Base-by-base conservation (phyloP, 2,797 vertebrate genomes). In the Diplodus puntazzo region DNA sequence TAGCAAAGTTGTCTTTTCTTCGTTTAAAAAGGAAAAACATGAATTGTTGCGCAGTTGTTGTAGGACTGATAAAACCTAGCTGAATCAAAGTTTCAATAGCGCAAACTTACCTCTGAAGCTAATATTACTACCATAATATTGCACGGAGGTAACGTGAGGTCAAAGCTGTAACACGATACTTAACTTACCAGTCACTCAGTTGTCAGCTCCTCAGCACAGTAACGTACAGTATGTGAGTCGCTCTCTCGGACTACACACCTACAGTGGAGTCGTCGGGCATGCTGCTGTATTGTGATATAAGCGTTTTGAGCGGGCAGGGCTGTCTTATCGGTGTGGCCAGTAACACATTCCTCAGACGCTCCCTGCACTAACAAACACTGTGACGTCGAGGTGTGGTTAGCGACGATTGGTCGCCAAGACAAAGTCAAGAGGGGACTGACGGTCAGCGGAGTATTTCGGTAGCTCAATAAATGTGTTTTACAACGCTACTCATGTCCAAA, bases 281-380 rank as follows among this genome's bases (percentile, higher is more conserved):
- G 71, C 76, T 81, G 81, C 3, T 52, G 4, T 61, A 5, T 11
- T 16, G 69, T 73, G 83, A 89, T 87, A 84, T 50, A 54, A 34
- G 23, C 21, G n/a, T 8, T 6, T 5, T 0, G 7, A 0, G 13
- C 27, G 79, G 87, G 79, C 76, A 62, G 78, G 80, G 75, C 73
- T 5, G 45, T n/a, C 70, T 92, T 91, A 91, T 93, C 91, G 13
- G 5, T 2, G 21, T 2, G 52, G 27, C 66, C 81, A 84, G 49
- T 23, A 5, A 58, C 39, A 50, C 48, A 42, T 65, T 65, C 71
- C 20, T 11, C 61, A 1, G 80, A 79, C 88, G 67, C 88, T 82
- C 88, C 82, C 80, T 17, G 39, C 17, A 25, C 43, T 1, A 8
- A 39, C 54, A 55, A 48, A 64, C 74, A 3, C 17, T 6, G 58